Base-by-base conservation (phyloP, 2,888 invertebrate genomes). In the Drosophila nigritarsus region DNA sequence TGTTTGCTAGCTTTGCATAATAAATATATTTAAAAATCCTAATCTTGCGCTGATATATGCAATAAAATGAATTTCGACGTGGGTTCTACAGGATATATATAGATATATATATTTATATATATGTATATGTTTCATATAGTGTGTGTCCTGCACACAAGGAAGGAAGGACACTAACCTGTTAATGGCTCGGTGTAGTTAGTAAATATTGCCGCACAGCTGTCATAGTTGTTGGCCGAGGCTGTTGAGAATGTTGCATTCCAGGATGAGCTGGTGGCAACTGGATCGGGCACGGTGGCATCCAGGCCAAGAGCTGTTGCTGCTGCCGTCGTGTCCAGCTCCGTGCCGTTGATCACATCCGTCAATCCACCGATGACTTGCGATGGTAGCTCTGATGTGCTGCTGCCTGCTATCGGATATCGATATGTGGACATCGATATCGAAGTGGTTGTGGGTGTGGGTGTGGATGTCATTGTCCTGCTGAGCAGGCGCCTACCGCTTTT, bases 101-200 rank as follows among this genome's bases (percentile, higher is more conserved):
- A 38, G 8, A 38, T 8, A 7, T 38, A 18, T 2, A n/a, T n/a
- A 40, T 4, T 9, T n/a, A 5, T 24, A 24, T 29, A n/a, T n/a
- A n/a, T n/a, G n/a, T n/a, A n/a, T n/a, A n/a, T n/a, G n/a, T n/a
- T n/a, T n/a, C n/a, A n/a, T n/a, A n/a, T n/a, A n/a, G n/a, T n/a
- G 18, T 3, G 32, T 13, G 9, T 27, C 29, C 30, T 50, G 3
- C 27, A 38, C 27, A 29, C 38, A 55, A 30, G 30, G 18, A 7
- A 7, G 7, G 2, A 45, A 15, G 2, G 24, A 13, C 15, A 72
- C 83, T 89, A 59, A 91, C 91, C 91, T 78, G 83, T 59, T 62
- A 84, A 80, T n/a, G 91, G 91, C 45, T 87, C 87, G 42, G 90
- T 90, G 58, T 90, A 92, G 78, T 92, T 91, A 87, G 86, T 83